Evolutionary conservation across 2,888 invertebrate genomes (phyloP), one percentile per base, ranked within the genome.

Genomic region (Callosobruchus maculatus): DNA sequence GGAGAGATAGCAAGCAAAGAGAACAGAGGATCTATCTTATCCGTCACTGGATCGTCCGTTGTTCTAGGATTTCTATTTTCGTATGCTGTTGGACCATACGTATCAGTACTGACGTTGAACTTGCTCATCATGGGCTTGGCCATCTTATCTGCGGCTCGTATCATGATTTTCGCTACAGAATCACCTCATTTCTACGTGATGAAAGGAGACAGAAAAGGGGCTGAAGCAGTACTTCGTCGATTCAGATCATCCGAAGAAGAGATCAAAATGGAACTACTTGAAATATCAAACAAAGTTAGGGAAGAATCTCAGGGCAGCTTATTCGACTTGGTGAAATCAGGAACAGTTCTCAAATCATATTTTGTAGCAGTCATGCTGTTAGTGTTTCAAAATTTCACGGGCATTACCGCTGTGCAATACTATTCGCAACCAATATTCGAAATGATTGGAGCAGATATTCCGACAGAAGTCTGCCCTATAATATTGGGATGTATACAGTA

Each of bases 1-100:
- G 95, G 94, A 68, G 97, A 97, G 87, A 93, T 95, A 71, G 91
- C 95, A 5, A 93, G 94, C 88, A 92, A 93, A 75, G 92, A 93
- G 22, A 90, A 92, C 18, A 89, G 97, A 78, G 97, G 97, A 0
- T 91, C 94, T 0, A 87, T 96, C 0, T 95, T 96, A 0, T 93
- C 96, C 0, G 91, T 94, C 75, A 91, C 96, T 80, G 94, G 94
- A 82, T 88, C 92, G 68, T 94, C 94, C 87, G 91, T 95, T 66
- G 88, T 88, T 0, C 70, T 90, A 1, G 96, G 95, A 7, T 18
- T 93, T 81, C 84, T 95, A 2, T 90, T 93, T 73, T 88, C 93
- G 0, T 49, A 49, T 18, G 85, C 86, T 0, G 89, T 93, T 80
- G 97, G 95, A 0, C 96, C 93, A 0, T 93, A 87, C 87, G 89